Evolutionary conservation across 2,888 invertebrate species (phyloP), one percentile per base, ranked within the genome.

Genomic region (Caenorhabditis uteleia): DNA sequence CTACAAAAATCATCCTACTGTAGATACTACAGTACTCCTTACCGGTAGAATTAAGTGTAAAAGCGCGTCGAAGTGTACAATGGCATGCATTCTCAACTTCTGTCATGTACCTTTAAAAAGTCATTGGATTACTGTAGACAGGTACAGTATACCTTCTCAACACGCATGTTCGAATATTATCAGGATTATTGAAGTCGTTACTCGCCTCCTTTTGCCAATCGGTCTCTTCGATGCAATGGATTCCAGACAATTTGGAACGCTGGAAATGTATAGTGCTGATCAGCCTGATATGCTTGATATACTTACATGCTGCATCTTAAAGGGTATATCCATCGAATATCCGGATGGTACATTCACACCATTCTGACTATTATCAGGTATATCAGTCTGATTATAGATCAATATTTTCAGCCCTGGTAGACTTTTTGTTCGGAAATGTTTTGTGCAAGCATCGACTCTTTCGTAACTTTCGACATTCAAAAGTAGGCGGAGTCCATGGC

Each of bases 261-360:
- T 79, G 33, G 53, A 76, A 66, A 27, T 29, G 20, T 51, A 26
- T 31, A 12, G 29, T 27, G 26, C 10, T 31, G 31, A 25, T 33
- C 8, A 23, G 29, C 23, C 8, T 2, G 16, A 47, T 46, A 29
- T 45, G 16, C 20, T n/a, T 36, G 1, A 6, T 44, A 39, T 10
- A 36, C 65, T 49, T 31, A 79, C 79, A 45, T 79, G 77, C 48
- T 82, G 79, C 75, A 79, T 80, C 51, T 78, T 68, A 65, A 82
- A 77, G 14, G 82, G 82, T 55, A 82, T 80, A 48, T 82, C 82
- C 77, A 79, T 81, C 0, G 80, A 76, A 54, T 74, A 82, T 12
- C 82, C 82, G 12, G 82, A 70, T 10, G 82, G 82, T 3, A 82
- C 78, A 53, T 82, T 82, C 6, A 82, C 80, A 8, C 82, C 82